These are phyloP conservation scores for Sarotherodon lohbergeri DNA, from an alignment of 2,113 vertebrate species.

Conservation along the genomic window DNA sequence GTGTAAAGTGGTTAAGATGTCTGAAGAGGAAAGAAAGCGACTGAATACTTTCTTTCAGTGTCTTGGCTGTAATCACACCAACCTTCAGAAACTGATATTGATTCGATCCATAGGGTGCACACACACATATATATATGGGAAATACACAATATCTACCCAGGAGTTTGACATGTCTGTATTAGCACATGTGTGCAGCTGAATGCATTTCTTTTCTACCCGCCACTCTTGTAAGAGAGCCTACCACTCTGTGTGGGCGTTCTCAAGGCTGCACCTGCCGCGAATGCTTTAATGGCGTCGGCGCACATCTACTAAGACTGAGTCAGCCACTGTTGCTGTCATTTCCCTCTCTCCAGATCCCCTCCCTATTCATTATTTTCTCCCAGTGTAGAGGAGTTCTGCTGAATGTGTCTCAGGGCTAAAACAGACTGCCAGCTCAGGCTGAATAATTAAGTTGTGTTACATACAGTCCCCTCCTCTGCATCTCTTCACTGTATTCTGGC, in stretches of 20 bases:
- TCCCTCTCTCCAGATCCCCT: neutral
- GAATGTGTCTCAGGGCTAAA: slow-evolving; percentile 3
- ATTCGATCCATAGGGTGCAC: neutral
- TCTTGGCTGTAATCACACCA: neutral
- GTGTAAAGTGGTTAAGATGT: neutral
- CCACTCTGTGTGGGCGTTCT: slow-evolving; percentile 30
- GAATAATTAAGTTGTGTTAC: slow-evolving; percentile 24
- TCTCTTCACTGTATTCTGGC: neutral
- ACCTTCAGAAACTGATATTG: neutral
- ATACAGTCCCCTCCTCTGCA: neutral
- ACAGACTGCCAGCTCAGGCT: neutral
- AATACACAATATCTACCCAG: neutral
- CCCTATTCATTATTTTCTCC: slow-evolving; percentile 30
- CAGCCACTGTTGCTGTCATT: slow-evolving; percentile 8
- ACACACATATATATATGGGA: no score
- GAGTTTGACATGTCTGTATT: neutral
- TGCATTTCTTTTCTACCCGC: neutral
- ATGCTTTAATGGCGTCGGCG: slow-evolving; percentile 19
- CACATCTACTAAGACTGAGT: slow-evolving; percentile 11
- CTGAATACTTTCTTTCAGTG: neutral
- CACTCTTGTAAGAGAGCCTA: neutral
- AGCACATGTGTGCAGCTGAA: neutral
- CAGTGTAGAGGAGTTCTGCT: neutral
- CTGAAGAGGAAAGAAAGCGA: neutral
- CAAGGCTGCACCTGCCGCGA: slow-evolving; percentile 39